Conservation (phyloP, 2,888 invertebrate genomes). For the Ctena decussata region DNA sequence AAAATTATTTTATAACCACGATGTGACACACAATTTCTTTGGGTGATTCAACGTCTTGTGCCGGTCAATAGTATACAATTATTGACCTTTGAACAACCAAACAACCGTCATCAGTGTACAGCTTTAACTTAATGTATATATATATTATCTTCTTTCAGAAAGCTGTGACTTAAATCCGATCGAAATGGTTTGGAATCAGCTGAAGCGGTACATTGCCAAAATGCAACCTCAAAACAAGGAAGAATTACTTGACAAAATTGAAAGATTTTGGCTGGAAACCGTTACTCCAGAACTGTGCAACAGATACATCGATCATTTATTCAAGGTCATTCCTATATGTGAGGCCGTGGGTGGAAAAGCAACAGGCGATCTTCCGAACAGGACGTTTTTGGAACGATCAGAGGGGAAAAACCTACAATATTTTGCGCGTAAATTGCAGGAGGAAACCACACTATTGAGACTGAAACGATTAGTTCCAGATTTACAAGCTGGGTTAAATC, state of each 20-base stretch:
- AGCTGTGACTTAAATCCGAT: conserved; percentile 56
- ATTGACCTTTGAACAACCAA: too few species aligned
- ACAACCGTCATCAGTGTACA: too few species aligned
- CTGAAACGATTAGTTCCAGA: too few species aligned
- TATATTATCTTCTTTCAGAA: conserved; percentile 38
- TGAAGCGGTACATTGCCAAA: conserved; percentile 12
- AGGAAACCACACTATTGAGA: too few species aligned
- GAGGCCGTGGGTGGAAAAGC: conserved; percentile 30
- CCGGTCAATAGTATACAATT: too few species aligned
- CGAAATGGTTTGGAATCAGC: conserved; percentile 49
- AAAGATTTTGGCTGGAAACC: conserved; percentile 25
- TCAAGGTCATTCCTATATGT: conserved; percentile 52
- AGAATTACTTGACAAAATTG: conserved; percentile 8
- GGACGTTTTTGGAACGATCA: conserved; percentile 38
- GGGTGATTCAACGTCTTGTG: too few species aligned
- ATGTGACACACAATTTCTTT: too few species aligned
- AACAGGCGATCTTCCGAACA: conserved; percentile 40
- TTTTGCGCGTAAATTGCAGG: not conserved
- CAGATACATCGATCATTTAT: conserved; percentile 49
- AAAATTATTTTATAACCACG: too few species aligned
- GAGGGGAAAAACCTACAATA: conserved; percentile 33
- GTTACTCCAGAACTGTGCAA: conserved; percentile 41
- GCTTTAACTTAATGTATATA: too few species aligned
- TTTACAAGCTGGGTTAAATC: too few species aligned
- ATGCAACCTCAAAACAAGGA: conserved; percentile 15